A percentile compares a stretch with the other conserved stretches of the same genome.
Evolutionary conservation across 1,140 invertebrate genomes (phyloP).

Genomic region (Micrasema minimum): DNA sequence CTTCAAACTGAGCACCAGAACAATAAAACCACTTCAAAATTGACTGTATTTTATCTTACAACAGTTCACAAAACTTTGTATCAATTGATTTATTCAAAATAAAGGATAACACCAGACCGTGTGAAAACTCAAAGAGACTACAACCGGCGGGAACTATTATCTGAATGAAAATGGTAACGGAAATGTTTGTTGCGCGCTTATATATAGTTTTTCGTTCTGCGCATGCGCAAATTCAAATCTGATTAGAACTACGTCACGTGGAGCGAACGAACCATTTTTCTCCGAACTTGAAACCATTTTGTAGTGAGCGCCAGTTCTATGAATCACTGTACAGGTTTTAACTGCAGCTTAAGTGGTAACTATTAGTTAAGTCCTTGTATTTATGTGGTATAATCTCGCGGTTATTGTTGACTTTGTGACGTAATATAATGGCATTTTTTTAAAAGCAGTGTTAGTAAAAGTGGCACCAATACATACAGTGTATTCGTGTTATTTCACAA

Average conservation of each 20-base stretch:
- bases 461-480: not conserved
- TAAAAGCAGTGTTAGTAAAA: not conserved
- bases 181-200: not conserved
- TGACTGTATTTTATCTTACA: not conserved
- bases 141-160: not conserved
- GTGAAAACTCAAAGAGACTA: conserved; percentile 7
- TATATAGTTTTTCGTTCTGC: conserved; percentile 28
- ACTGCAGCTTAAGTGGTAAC: not conserved
- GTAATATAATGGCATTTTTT: too few relatives aligned
- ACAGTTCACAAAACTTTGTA: not conserved
- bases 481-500: conserved; percentile 8
- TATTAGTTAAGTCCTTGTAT: too few relatives aligned
- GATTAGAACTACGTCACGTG: too few relatives aligned
- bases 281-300: conserved; percentile 16
- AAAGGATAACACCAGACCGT: conserved; percentile 15
- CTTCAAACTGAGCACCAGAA: too few relatives aligned
- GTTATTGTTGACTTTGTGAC: too few relatives aligned
- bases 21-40: not conserved
- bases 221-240: conserved; percentile 21
- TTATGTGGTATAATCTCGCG: too few relatives aligned
- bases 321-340: conserved; percentile 25
- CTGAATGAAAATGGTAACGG: conserved; percentile 18
- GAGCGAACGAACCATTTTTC: conserved; percentile 2
- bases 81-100: conserved; percentile 22
- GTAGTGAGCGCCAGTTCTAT: conserved; percentile 42